Percentiles rank a stretch among this genome's conserved stretches.
Evolutionary conservation across 2,113 vertebrate species (phyloP).

Genomic region (Engystomops pustulosus): DNA sequence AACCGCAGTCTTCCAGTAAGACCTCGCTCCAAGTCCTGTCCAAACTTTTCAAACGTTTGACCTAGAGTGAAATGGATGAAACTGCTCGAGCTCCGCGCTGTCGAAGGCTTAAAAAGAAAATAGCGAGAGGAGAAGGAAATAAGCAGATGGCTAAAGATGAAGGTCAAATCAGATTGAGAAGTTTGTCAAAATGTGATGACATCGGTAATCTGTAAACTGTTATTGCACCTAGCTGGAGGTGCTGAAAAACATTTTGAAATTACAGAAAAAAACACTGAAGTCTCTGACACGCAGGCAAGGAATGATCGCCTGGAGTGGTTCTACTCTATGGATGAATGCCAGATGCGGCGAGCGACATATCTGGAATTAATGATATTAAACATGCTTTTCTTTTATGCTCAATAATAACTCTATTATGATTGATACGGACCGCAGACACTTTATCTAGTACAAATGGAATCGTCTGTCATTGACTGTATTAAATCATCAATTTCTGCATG

Average conservation of each 20-base stretch:
- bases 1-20: background rate
- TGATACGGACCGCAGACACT: slow-evolving; percentile 90
- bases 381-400: slow-evolving; percentile 96
- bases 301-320: slow-evolving; percentile 94
- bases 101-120: slow-evolving; percentile 72
- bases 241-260: slow-evolving; percentile 98
- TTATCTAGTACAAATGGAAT: slow-evolving; percentile 97
- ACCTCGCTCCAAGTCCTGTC: slow-evolving; percentile 61
- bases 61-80: slow-evolving; percentile 72
- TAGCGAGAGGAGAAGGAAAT: slow-evolving; percentile 76
- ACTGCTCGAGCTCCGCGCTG: slow-evolving; percentile 76
- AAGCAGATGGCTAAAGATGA: slow-evolving; percentile 96
- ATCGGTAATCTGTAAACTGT: slow-evolving; percentile 97
- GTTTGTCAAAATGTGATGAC: slow-evolving; percentile 99
- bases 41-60: slow-evolving; percentile 75
- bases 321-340: slow-evolving; percentile 92
- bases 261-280: slow-evolving; percentile 80
- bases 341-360: slow-evolving; percentile 94
- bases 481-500: slow-evolving; percentile 98
- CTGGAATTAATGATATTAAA: slow-evolving; percentile 99
- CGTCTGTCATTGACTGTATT: slow-evolving; percentile 93
- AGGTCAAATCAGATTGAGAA: slow-evolving; percentile 96
- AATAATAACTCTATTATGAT: slow-evolving; percentile 98
- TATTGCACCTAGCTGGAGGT: slow-evolving; percentile 96
- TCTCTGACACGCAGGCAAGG: slow-evolving; percentile 85